Conservation (phyloP, 2,113 vertebrate genomes). For the Ornithorhynchus anatinus region DNA sequence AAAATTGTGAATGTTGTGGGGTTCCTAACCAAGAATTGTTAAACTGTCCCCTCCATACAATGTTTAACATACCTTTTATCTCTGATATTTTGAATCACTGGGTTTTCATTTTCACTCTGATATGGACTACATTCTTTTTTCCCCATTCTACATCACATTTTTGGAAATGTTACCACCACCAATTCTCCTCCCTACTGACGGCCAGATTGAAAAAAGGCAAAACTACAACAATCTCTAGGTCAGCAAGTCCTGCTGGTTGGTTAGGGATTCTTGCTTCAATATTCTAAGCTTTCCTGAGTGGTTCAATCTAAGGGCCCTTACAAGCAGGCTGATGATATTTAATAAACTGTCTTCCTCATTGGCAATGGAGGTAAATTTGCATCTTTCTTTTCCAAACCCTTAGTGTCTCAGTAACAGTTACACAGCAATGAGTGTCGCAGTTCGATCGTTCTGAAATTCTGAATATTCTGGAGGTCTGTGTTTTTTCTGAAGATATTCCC, state of each 20-base stretch:
- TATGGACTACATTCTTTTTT: too few species aligned
- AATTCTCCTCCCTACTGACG: not conserved
- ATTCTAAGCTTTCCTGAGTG: not conserved
- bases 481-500: not conserved
- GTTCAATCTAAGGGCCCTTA: not conserved
- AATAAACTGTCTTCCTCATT: not conserved
- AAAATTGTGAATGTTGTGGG: too few species aligned
- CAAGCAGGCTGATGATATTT: not conserved
- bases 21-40: too few species aligned
- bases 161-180: too few species aligned
- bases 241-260: not conserved
- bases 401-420: not conserved
- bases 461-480: not conserved
- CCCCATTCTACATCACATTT: too few species aligned
- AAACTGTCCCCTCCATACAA: too few species aligned
- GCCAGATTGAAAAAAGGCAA: not conserved
- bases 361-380: slow-evolving; percentile 11
- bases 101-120: too few species aligned
- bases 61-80: too few species aligned
- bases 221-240: slow-evolving; percentile 5
- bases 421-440: not conserved
- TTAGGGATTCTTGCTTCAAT: slow-evolving; percentile 1
- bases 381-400: not conserved
- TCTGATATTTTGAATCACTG: too few species aligned
- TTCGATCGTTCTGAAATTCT: not conserved